These are phyloP conservation scores for Hippasteria phrygiana DNA, from an alignment of 53 echinoderm and acorn worm species.

Conservation along the genomic window DNA sequence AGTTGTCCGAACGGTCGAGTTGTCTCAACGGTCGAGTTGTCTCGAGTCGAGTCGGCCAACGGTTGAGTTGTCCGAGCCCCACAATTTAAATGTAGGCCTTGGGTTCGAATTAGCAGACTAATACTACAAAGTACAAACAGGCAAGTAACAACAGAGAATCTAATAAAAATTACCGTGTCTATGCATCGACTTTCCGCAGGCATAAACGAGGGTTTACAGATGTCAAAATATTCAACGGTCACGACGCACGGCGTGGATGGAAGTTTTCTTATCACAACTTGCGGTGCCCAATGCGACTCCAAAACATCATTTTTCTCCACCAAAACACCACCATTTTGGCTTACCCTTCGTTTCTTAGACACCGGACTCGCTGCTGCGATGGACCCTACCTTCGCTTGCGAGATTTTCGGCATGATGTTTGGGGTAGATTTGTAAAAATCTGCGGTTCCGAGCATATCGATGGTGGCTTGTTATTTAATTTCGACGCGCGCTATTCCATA, in stretches of 20 bases:
- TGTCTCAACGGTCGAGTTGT: too few relatives aligned
- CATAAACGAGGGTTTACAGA: neutral
- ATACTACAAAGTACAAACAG: neutral
- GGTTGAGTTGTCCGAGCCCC: too few relatives aligned
- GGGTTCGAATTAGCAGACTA: too few relatives aligned
- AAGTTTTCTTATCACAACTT: conserved; percentile 10
- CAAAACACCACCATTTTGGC: conserved; percentile 34
- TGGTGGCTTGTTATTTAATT: neutral
- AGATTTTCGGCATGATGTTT: conserved; percentile 30
- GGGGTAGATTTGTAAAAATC: conserved; percentile 18
- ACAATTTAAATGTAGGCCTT: too few relatives aligned
- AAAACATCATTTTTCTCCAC: neutral
- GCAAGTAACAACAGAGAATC: neutral
- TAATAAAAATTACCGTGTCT: neutral
- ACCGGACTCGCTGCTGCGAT: neutral
- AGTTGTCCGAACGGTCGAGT: too few relatives aligned
- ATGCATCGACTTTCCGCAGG: neutral
- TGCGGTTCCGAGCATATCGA: conserved; percentile 5
- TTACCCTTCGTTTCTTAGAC: conserved; percentile 40
- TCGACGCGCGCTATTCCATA: conserved; percentile 19
- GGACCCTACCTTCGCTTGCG: neutral
- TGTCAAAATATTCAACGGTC: neutral
- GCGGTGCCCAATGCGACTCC: conserved; percentile 8
- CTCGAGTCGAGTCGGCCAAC: too few relatives aligned
- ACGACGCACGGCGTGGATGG: neutral